Evolutionary conservation across 2,797 vertebrate species (phyloP).

Genomic region (Brotula barbata): DNA sequence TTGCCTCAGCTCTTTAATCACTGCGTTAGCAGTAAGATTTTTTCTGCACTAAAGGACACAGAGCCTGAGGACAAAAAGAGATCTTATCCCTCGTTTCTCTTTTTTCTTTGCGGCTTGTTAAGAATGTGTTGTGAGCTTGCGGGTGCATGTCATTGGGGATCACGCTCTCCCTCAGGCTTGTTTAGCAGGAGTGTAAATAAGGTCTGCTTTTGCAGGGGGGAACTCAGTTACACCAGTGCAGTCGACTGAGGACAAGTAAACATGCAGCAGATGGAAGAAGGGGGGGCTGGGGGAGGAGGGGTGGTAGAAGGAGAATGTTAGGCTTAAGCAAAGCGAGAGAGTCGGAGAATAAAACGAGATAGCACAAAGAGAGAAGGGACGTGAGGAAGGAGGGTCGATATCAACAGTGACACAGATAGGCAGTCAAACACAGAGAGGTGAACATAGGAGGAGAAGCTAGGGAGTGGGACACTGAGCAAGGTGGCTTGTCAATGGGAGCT

Average conservation of each 20-base stretch:
- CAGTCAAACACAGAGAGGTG: constrained; percentile 19
- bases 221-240: constrained; percentile 59
- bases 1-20: constrained; percentile 69
- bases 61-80: constrained; percentile 43
- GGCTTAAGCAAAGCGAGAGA: constrained; percentile 28
- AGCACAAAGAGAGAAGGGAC: constrained; percentile 24
- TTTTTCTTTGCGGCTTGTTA: constrained; percentile 64
- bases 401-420: constrained; percentile 52
- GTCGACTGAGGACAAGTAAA: constrained; percentile 70
- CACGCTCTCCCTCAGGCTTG: constrained; percentile 71
- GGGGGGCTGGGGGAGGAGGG: constrained; percentile 2
- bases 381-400: constrained; percentile 41
- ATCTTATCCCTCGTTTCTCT: constrained; percentile 26
- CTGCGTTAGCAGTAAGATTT: constrained; percentile 47
- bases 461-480: constrained; percentile 15
- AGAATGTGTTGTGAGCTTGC: constrained; percentile 58
- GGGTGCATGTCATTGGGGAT: constrained; percentile 68
- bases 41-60: constrained; percentile 48
- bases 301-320: constrained; percentile 16
- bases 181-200: constrained; percentile 77
- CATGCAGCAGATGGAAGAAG: constrained; percentile 57
- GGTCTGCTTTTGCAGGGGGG: constrained; percentile 48
- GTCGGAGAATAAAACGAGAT: constrained; percentile 27
- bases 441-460: constrained; percentile 21
- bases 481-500: constrained; percentile 45